Evolutionary conservation across 2,888 invertebrate genomes (phyloP).

Genomic region (Ditylenchus weischeri): DNA sequence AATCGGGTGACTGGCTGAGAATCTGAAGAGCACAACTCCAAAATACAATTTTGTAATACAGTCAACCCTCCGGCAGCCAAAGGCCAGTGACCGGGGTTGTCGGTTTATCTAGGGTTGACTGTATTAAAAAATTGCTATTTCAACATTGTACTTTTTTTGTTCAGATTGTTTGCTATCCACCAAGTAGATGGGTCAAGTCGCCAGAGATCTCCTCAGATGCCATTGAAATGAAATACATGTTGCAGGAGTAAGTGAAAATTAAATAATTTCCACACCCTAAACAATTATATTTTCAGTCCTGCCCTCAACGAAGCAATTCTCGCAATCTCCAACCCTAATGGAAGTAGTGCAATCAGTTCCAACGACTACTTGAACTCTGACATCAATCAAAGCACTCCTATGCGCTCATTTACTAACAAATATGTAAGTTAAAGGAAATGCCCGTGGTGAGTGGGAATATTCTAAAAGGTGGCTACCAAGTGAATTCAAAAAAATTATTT

Average conservation of each 20-base stretch:
- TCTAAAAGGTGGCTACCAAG: too few relatives aligned
- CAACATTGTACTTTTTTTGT: too few relatives aligned
- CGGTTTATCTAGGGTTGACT: too few relatives aligned
- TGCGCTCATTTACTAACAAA: conserved; percentile 1
- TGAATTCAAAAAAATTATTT: background rate
- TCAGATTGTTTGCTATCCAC: conserved; percentile 44
- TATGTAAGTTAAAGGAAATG: background rate
- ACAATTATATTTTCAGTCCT: conserved; percentile 32
- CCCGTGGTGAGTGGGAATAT: too few relatives aligned
- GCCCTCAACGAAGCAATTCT: conserved; percentile 43
- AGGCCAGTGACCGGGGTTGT: too few relatives aligned
- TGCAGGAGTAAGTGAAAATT: too few relatives aligned
- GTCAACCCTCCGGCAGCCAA: too few relatives aligned
- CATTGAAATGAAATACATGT: conserved; percentile 52
- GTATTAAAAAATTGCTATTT: too few relatives aligned
- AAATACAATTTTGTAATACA: too few relatives aligned
- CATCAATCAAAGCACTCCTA: background rate
- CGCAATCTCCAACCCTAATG: conserved; percentile 19
- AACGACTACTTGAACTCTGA: conserved; percentile 5
- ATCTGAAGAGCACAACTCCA: too few relatives aligned
- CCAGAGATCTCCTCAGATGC: conserved; percentile 46
- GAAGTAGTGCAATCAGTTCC: background rate
- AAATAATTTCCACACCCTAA: too few relatives aligned
- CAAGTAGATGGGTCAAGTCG: conserved; percentile 48
- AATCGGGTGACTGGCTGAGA: too few relatives aligned